phyloP scores from a whole-genome alignment of 23 tunicate species.

The Ascidia mentula region DNA sequence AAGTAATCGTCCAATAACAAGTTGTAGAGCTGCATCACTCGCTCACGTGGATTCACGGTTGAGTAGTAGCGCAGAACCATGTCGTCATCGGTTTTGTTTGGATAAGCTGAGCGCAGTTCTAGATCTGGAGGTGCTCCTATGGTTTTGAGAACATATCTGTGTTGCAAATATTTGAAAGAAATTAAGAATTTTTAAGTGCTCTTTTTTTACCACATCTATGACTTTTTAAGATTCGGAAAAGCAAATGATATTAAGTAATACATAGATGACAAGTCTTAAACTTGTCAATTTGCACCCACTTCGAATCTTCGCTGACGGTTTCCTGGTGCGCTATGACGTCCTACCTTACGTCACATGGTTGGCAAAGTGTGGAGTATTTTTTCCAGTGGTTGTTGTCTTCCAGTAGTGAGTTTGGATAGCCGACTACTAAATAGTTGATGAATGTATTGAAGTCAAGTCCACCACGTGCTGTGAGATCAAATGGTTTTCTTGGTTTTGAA shows the following conservation, averaged over 20 bases:
- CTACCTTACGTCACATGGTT: background rate
- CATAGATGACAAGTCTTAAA: too few relatives aligned
- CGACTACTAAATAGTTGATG: background rate
- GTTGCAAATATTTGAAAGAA: too few relatives aligned
- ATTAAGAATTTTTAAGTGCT: too few relatives aligned
- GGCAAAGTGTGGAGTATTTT: background rate
- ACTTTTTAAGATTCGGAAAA: too few relatives aligned
- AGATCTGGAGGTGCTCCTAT: background rate
- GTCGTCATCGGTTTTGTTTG: conserved; percentile 4
- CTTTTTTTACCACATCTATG: too few relatives aligned
- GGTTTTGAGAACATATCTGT: background rate
- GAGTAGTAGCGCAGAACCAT: background rate
- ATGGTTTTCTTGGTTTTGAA: too few relatives aligned
- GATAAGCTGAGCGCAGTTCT: background rate
- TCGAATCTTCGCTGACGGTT: background rate
- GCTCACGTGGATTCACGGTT: background rate
- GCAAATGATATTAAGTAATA: too few relatives aligned
- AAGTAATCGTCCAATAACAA: background rate
- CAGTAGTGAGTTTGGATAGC: background rate
- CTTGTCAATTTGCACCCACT: background rate
- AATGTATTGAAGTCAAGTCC: background rate
- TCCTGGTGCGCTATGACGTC: conserved; percentile 4
- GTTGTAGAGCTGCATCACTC: background rate
- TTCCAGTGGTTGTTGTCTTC: background rate
- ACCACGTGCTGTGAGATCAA: background rate